Evolutionary conservation across 2,797 vertebrate genomes (phyloP), one percentile per base, ranked within the genome.

Genomic region (Telmatherina bonti): DNA sequence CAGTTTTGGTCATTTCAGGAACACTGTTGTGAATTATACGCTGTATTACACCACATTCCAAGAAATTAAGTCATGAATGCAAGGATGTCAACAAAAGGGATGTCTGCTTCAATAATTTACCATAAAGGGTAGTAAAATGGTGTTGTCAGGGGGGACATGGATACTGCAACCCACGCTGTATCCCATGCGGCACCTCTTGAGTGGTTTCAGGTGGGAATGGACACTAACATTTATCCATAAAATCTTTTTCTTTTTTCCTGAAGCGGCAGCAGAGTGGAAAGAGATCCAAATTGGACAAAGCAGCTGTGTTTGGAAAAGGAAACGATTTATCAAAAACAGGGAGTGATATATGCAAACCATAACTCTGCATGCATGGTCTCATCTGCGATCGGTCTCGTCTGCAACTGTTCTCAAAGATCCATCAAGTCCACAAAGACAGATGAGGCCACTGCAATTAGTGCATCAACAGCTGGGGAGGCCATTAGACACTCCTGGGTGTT

Each of bases 231-330:
- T 63, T 88, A 89, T 90, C 82, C 70, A 82, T 66, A 68, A 58
- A 22, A 60, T 78, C 78, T 9, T 71, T 49, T 18, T 67, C 18
- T n/a, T 62, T 62, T 8, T 11, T 20, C 16, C 70, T 22, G 36
- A 58, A 55, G 52, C 7, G 8, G 58, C 11, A n/a, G 55, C 2
- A 18, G 11, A 33, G n/a, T 29, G 38, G 0, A 10, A 38, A 54
- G 2, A n/a, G 72, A 52, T 55, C 41, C 30, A 81, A 87, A 83
- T 85, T 76, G 79, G 85, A 78, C 81, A 7, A 54, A 11, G 84
- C 95, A 95, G 94, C 94, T 95, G 94, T 95, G 92, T 95, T 96
- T 95, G 89, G 84, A 84, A 76, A 94, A 93, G 92, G 92, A 94
- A 93, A 85, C 84, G 73, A 86, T 89, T 93, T 59, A 89, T 94